Evolutionary conservation across 2,888 invertebrate genomes (phyloP).

Genomic region (Troilus luridus): DNA sequence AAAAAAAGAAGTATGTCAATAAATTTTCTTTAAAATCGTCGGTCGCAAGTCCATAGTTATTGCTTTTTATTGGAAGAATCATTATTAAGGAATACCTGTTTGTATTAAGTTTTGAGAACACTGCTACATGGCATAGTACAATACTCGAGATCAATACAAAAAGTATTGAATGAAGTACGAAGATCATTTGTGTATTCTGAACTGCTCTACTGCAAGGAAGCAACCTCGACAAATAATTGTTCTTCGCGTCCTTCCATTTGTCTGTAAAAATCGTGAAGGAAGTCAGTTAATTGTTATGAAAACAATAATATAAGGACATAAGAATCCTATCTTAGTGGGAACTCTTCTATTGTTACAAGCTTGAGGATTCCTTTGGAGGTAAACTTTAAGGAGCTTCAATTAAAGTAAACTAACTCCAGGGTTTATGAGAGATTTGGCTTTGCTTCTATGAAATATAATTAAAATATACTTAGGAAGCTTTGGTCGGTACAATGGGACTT

Average conservation of each 20-base stretch:
- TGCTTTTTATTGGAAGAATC: no score
- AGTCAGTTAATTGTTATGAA: slow-evolving; percentile 39
- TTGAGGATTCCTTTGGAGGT: not conserved
- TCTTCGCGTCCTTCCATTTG: not conserved
- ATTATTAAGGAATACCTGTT: no score
- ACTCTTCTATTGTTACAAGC: slow-evolving; percentile 1
- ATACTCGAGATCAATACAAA: no score
- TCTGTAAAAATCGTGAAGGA: slow-evolving; percentile 30
- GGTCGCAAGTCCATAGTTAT: no score
- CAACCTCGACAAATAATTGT: slow-evolving; percentile 10
- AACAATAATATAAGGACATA: slow-evolving; percentile 43
- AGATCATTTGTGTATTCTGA: not conserved
- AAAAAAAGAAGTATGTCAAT: no score
- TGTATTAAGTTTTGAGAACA: no score
- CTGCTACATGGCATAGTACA: no score
- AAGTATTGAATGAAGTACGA: not conserved
- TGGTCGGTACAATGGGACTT: not conserved
- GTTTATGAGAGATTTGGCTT: not conserved
- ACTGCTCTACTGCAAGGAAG: not conserved
- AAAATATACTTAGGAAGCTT: not conserved
- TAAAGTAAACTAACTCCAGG: not conserved
- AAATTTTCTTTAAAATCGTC: no score
- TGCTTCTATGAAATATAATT: not conserved
- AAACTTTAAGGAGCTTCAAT: not conserved
- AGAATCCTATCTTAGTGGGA: slow-evolving; percentile 37